These are phyloP conservation scores for Erinaceus europaeus DNA, from an alignment of 2,113 vertebrate species.

Conservation along the genomic window DNA sequence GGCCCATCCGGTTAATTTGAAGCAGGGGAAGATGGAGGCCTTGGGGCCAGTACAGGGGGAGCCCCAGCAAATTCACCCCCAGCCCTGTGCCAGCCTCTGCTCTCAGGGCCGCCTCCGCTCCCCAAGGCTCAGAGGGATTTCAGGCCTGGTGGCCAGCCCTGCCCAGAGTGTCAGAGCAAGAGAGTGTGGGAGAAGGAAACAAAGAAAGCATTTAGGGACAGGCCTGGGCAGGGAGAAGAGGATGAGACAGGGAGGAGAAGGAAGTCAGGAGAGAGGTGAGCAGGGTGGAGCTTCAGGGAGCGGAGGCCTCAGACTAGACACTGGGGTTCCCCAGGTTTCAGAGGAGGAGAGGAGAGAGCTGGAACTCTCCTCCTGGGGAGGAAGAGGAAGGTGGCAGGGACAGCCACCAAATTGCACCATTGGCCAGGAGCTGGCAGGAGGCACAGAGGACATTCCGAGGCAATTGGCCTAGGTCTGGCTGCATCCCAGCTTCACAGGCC, in stretches of 20 bases:
- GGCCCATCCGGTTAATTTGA: constrained; percentile 16
- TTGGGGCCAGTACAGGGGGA: background rate
- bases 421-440: background rate
- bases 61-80: rapidly evolving
- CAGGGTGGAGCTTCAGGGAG: background rate
- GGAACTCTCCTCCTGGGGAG: background rate
- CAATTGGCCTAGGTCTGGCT: too few species aligned
- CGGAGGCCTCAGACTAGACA: background rate
- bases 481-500: too few species aligned
- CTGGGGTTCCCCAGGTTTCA: background rate
- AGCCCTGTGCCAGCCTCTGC: background rate
- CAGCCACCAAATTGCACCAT: background rate
- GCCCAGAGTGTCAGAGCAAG: background rate
- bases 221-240: constrained; percentile 48
- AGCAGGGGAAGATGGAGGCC: background rate
- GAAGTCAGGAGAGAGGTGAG: background rate
- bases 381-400: background rate
- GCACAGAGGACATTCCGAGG: too few species aligned
- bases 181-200: constrained; percentile 43
- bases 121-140: background rate
- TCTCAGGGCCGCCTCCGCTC: background rate
- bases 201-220: constrained; percentile 60
- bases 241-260: background rate
- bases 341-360: background rate
- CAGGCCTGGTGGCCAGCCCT: background rate